phyloP scores from a whole-genome alignment of 1,140 invertebrate genomes.

The Arctopsyche grandis region DNA sequence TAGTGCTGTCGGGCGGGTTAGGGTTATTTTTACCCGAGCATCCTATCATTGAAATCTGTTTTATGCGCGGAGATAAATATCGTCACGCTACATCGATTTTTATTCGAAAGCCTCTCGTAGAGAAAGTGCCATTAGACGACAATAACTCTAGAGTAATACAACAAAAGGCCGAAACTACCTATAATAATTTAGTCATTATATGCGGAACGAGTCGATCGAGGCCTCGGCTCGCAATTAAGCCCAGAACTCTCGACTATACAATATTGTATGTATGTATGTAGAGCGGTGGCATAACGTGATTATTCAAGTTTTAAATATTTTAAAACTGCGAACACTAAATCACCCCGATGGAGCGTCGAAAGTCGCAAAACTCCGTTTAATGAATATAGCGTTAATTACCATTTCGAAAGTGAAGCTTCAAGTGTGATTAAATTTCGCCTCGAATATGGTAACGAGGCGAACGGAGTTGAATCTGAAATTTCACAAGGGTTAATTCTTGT shows the following conservation, averaged over 20 bases:
- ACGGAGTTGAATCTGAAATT: conserved; percentile 13
- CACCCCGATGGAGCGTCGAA: not conserved
- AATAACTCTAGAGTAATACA: no score
- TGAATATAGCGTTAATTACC: conserved; percentile 32
- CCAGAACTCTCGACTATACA: not conserved
- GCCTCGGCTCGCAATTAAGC: no score
- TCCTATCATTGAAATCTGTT: conserved; percentile 21
- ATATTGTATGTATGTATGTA: not conserved
- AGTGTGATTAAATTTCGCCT: conserved; percentile 25
- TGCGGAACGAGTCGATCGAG: no score
- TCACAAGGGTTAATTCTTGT: not conserved
- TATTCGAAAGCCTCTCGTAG: not conserved
- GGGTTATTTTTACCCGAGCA: conserved; percentile 20
- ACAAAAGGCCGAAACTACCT: no score
- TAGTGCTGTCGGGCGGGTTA: not conserved
- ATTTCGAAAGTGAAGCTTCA: conserved; percentile 19
- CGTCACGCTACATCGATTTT: conserved; percentile 15
- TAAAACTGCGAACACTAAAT: not conserved
- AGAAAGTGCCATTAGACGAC: no score
- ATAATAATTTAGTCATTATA: no score
- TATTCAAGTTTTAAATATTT: conserved; percentile 12
- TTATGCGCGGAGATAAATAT: conserved; percentile 11
- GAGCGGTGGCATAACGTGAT: not conserved
- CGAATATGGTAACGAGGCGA: conserved; percentile 28
- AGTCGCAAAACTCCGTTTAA: conserved; percentile 22